These are phyloP conservation scores for Scolanthus callimorphus DNA, from an alignment of 92 coral and sea anemone genomes.

Conservation along the genomic window DNA sequence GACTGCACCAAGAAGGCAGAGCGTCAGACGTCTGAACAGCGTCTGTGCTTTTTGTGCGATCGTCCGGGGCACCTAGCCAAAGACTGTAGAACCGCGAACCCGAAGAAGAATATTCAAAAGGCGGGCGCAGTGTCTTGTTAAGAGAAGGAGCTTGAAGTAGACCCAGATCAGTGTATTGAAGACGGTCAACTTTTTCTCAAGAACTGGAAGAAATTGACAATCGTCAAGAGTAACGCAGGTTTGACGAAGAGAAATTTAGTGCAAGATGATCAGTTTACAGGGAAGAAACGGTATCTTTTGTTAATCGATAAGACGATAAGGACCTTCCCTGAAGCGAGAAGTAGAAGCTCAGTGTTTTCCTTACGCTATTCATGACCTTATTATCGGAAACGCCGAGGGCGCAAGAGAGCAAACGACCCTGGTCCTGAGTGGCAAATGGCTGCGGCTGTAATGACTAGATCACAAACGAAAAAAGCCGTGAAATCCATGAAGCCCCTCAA, in stretches of 20 bases:
- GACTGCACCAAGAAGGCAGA: slow-evolving; percentile 9
- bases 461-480: slow-evolving; percentile 15
- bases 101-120: no score
- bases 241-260: no score
- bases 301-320: no score
- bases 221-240: no score
- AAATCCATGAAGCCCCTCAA: not conserved
- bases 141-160: no score
- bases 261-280: no score
- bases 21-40: slow-evolving; percentile 4
- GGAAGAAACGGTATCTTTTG: no score
- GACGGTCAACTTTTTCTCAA: not conserved
- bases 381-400: slow-evolving; percentile 21
- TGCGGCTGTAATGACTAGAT: slow-evolving; percentile 4
- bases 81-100: slow-evolving; percentile 17
- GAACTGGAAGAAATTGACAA: no score
- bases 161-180: not conserved
- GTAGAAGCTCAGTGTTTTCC: slow-evolving; percentile 51
- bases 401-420: slow-evolving; percentile 25
- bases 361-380: slow-evolving; percentile 24
- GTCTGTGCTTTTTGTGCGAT: slow-evolving; percentile 20
- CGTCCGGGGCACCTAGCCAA: slow-evolving; percentile 12
- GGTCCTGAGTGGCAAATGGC: slow-evolving; percentile 30
- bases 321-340: slow-evolving; percentile 37
- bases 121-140: no score